Evolutionary conservation across 2,888 invertebrate species (phyloP).

Genomic region (Urechis unicinctus): DNA sequence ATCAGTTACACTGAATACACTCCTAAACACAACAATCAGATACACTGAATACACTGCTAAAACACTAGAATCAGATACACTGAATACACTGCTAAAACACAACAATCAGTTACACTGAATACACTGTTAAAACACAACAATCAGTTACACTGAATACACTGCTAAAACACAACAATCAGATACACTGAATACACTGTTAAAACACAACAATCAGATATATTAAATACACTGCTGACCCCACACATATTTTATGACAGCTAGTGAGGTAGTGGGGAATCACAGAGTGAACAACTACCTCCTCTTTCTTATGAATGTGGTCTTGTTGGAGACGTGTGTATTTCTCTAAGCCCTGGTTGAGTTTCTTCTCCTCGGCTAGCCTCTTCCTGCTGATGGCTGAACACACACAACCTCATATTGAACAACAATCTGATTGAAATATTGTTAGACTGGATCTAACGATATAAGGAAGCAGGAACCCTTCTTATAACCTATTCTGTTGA

Average conservation of each 20-base stretch:
- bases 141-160: background rate
- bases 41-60: background rate
- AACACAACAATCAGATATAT: conserved; percentile 2
- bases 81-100: conserved; percentile 2
- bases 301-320: conserved; percentile 38
- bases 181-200: conserved; percentile 12
- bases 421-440: no score
- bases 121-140: no score
- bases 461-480: no score
- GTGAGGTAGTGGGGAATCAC: background rate
- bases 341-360: conserved; percentile 38
- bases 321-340: conserved; percentile 36
- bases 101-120: background rate
- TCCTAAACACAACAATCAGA: background rate
- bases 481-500: no score
- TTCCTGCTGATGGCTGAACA: conserved; percentile 40
- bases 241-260: no score
- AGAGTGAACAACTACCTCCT: conserved; percentile 27
- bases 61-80: no score
- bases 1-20: no score
- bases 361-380: conserved; percentile 38
- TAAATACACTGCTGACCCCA: conserved; percentile 2
- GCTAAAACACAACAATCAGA: no score
- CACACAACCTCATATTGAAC: background rate
- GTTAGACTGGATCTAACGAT: no score